Conservation (phyloP, 2,113 vertebrate species). For the Tenebrosternarchus preto region DNA sequence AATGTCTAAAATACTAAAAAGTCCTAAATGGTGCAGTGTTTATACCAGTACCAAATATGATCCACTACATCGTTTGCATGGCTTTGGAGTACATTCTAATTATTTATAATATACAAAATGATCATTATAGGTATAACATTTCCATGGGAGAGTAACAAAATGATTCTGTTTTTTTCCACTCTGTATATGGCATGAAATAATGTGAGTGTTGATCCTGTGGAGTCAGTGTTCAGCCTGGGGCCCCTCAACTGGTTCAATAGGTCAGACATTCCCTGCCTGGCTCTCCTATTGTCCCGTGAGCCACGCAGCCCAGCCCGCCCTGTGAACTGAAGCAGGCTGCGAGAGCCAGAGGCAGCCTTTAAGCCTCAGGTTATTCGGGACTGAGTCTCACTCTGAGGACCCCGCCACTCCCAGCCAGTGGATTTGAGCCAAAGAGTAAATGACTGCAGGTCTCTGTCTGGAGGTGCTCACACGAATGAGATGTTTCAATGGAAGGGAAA, state of each 20-base stretch:
- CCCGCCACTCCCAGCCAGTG: constrained; percentile 33
- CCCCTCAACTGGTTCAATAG: constrained; percentile 46
- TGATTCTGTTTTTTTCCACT: constrained; percentile 17
- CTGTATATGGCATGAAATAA: constrained; percentile 41
- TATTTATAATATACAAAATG: not conserved
- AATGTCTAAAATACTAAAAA: not conserved
- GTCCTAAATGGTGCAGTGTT: not conserved
- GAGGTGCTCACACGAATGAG: constrained; percentile 53
- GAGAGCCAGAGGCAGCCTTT: constrained; percentile 37
- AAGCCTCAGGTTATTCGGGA: constrained; percentile 46
- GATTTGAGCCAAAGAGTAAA: constrained; percentile 41
- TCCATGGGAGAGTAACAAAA: not conserved
- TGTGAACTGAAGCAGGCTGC: constrained; percentile 34
- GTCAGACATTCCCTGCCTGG: constrained; percentile 45
- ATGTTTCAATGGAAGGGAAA: constrained; percentile 41
- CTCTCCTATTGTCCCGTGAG: constrained; percentile 42
- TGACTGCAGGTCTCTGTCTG: constrained; percentile 43
- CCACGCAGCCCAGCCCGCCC: constrained; percentile 7
- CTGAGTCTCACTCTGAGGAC: constrained; percentile 11
- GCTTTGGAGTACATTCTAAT: too few relatives aligned
- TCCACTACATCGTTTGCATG: not conserved
- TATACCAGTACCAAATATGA: not conserved
- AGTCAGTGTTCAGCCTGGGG: constrained; percentile 45
- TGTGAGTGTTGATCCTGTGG: constrained; percentile 52
- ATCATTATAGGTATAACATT: not conserved